Conservation (phyloP, 2,888 invertebrate genomes). For the Amiota mariae region DNA sequence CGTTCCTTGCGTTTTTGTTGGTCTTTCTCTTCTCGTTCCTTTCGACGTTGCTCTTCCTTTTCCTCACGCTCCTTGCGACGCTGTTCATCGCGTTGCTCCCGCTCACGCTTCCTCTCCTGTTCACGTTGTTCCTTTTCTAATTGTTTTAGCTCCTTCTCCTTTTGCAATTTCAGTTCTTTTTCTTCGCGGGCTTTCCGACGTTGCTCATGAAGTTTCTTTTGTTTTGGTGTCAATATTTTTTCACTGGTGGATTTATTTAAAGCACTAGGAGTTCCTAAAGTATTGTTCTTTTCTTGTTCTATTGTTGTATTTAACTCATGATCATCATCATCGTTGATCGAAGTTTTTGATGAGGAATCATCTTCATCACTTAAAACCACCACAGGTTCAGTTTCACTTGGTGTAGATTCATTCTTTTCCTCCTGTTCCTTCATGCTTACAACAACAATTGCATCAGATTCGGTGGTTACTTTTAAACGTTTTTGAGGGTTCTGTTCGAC, state of each 20-base stretch:
- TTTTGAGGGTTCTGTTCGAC: slow-evolving; percentile 60
- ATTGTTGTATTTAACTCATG: background rate
- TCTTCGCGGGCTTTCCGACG: slow-evolving; percentile 69
- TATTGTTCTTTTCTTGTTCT: background rate
- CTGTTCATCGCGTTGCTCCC: slow-evolving; percentile 74
- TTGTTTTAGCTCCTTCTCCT: slow-evolving; percentile 71
- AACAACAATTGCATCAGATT: too few relatives aligned
- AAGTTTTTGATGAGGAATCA: background rate
- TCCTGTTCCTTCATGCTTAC: too few relatives aligned
- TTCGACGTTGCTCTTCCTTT: slow-evolving; percentile 63
- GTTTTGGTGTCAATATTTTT: slow-evolving; percentile 64
- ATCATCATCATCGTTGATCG: background rate
- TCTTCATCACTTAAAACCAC: background rate
- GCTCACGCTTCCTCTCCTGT: slow-evolving; percentile 67
- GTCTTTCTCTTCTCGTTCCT: slow-evolving; percentile 62
- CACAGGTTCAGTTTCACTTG: too few relatives aligned
- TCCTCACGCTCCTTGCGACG: slow-evolving; percentile 70
- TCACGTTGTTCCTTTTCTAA: slow-evolving; percentile 68
- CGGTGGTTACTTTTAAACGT: slow-evolving; percentile 46
- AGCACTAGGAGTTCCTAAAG: background rate
- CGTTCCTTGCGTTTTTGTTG: slow-evolving; percentile 73
- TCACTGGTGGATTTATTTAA: background rate
- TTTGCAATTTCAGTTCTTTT: slow-evolving; percentile 74
- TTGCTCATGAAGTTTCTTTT: slow-evolving; percentile 59
- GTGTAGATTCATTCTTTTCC: too few relatives aligned